Evolutionary conservation across 2,113 vertebrate genomes (phyloP).

Genomic region (Pomatostomus ruficeps): DNA sequence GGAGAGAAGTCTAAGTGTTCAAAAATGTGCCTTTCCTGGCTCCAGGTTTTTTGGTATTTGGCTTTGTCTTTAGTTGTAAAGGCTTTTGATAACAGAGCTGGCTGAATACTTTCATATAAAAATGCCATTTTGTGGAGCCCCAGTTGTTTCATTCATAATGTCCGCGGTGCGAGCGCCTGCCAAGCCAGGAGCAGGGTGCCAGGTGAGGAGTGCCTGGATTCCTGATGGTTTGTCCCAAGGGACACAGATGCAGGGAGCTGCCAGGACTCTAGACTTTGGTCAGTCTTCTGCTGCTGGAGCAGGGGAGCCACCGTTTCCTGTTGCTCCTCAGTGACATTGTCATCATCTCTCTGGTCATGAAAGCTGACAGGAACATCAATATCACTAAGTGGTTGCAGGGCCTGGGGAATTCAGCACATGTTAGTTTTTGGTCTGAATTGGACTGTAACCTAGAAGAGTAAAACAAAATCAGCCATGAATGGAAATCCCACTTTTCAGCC

Average conservation of each 20-base stretch:
- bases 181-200: neutral
- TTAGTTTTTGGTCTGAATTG: conserved; percentile 31
- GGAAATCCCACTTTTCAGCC: neutral
- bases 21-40: neutral
- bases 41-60: neutral
- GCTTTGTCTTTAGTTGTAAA: neutral
- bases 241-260: rapidly evolving
- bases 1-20: neutral
- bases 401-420: conserved; percentile 44
- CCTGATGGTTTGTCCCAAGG: neutral
- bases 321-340: conserved; percentile 3
- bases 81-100: neutral
- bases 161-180: rapidly evolving
- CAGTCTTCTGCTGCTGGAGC: neutral
- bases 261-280: neutral
- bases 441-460: conserved; percentile 21
- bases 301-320: neutral
- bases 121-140: neutral
- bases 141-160: neutral
- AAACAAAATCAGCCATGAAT: conserved; percentile 16
- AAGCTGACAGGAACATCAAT: conserved; percentile 56
- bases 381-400: conserved; percentile 38
- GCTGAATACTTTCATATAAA: neutral
- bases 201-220: neutral
- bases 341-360: conserved; percentile 25